Evolutionary conservation across 2,113 vertebrate genomes (phyloP).

Genomic region (Neogobius melanostomus): DNA sequence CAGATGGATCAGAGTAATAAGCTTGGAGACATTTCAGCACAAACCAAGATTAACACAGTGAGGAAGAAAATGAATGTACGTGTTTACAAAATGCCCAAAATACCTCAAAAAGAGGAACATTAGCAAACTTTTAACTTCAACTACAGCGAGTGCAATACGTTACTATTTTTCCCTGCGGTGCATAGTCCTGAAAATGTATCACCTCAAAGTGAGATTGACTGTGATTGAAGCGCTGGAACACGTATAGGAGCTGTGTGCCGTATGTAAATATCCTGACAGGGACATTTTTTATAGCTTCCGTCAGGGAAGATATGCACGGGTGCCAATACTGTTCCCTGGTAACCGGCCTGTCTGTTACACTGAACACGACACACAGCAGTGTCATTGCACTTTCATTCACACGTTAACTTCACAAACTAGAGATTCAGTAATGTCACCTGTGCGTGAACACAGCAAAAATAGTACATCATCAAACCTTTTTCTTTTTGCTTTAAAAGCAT

Average conservation of each 20-base stretch:
- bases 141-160: background rate
- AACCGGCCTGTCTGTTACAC: background rate
- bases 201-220: constrained; percentile 1
- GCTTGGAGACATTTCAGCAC: background rate
- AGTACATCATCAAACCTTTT: no score
- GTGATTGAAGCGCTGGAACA: background rate
- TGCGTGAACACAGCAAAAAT: background rate
- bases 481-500: background rate
- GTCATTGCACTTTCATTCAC: background rate
- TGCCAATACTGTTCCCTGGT: background rate
- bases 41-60: background rate
- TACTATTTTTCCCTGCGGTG: background rate
- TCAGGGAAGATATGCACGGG: background rate
- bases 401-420: background rate
- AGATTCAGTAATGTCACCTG: no score
- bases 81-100: background rate
- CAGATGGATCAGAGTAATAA: constrained; percentile 6
- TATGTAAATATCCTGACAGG: background rate
- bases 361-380: background rate
- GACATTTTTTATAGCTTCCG: constrained; percentile 3
- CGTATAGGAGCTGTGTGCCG: background rate
- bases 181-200: background rate
- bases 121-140: background rate
- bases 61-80: background rate
- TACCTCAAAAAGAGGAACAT: background rate